phyloP scores from a whole-genome alignment of 2,888 invertebrate species.

The Lasioglossum pauxillum region DNA sequence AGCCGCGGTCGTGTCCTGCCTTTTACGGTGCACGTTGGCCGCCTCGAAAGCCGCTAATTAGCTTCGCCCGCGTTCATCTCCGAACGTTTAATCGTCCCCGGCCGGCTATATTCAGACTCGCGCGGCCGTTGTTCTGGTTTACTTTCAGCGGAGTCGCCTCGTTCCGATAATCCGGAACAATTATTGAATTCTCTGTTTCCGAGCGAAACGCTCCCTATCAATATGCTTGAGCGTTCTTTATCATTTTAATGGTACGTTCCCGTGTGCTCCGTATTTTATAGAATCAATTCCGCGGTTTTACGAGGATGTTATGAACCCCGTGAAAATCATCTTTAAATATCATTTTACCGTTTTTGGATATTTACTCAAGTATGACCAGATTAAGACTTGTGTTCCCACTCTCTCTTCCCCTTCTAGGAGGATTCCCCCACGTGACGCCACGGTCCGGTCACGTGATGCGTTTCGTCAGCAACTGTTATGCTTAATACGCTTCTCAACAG shows the following conservation, averaged over 20 bases:
- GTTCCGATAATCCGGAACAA: slow-evolving; percentile 2
- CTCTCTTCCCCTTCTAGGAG: no score
- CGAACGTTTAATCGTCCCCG: slow-evolving; percentile 63
- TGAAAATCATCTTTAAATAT: neutral
- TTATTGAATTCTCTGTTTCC: neutral
- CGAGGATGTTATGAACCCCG: neutral
- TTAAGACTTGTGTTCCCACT: no score
- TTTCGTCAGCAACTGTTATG: no score
- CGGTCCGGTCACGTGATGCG: no score
- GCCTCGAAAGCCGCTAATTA: slow-evolving; percentile 70
- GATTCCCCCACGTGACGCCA: no score
- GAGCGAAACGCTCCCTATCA: neutral
- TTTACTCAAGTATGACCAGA: no score
- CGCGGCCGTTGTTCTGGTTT: slow-evolving; percentile 26
- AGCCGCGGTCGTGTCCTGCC: slow-evolving; percentile 64
- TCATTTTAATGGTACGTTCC: neutral
- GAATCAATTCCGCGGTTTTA: neutral
- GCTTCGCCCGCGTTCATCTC: slow-evolving; percentile 66
- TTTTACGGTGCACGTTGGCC: slow-evolving; percentile 67
- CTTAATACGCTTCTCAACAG: no score
- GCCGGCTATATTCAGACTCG: slow-evolving; percentile 52
- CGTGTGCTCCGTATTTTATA: neutral
- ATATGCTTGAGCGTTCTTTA: neutral
- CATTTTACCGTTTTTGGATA: neutral
- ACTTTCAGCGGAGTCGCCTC: slow-evolving; percentile 15